These are phyloP conservation scores for human (Homo sapiens) DNA, from an alignment of 2,113 vertebrate species.

Conservation along the genomic window DNA sequence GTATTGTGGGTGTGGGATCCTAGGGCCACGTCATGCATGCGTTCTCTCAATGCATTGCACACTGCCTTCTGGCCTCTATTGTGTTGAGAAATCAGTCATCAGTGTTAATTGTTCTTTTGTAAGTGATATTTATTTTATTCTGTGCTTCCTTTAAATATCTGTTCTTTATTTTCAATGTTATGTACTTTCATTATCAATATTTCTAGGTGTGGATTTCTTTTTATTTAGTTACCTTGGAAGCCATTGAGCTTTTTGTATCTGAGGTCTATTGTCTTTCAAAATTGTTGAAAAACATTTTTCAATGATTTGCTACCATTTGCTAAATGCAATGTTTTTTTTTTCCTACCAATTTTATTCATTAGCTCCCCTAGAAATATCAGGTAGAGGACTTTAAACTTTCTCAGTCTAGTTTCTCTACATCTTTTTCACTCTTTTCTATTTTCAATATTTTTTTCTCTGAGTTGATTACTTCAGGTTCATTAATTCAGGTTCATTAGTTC, in stretches of 20 bases:
- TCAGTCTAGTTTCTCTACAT: neutral
- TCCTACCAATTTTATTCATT: neutral
- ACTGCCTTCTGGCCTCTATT: neutral
- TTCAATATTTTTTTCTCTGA: neutral
- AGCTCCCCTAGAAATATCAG: neutral
- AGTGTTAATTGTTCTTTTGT: neutral
- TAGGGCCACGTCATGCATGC: neutral
- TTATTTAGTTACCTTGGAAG: neutral
- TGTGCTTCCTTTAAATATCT: neutral
- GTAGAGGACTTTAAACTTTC: neutral
- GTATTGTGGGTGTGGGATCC: neutral
- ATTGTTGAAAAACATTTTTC: neutral
- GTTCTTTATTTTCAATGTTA: neutral
- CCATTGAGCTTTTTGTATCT: neutral
- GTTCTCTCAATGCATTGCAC: neutral
- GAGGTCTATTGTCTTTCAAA: neutral
- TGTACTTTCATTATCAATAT: neutral
- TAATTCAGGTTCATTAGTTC: conserved; percentile 1
- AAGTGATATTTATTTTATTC: neutral
- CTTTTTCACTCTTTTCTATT: neutral
- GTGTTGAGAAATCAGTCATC: neutral
- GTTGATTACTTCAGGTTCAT: neutral
- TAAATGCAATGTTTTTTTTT: neutral
- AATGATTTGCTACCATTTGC: neutral
- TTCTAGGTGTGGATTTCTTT: neutral